Conservation (phyloP, 1,140 invertebrate genomes). For the Anoplophora glabripennis region DNA sequence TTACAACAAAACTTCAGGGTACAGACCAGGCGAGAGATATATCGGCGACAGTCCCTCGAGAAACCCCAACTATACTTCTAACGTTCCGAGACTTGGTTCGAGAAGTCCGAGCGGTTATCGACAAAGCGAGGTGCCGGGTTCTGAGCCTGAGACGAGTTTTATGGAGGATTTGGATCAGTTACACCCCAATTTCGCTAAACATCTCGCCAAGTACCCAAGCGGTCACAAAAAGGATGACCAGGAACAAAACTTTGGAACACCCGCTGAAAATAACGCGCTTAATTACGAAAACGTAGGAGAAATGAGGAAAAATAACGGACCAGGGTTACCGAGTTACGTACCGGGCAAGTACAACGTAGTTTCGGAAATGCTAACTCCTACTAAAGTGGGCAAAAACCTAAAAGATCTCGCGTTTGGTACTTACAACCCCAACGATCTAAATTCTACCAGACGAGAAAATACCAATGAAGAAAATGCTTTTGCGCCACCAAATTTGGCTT, state of each 20-base stretch:
- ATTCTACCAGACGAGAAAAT: background rate
- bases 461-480: too few species aligned
- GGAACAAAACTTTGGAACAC: too few species aligned
- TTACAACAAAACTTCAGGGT: slow-evolving; percentile 7
- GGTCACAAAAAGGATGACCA: too few species aligned
- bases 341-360: slow-evolving; percentile 17
- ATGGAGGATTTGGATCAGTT: too few species aligned
- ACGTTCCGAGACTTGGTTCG: background rate
- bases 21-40: background rate
- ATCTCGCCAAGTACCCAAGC: too few species aligned
- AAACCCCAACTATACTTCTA: background rate
- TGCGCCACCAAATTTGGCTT: too few species aligned
- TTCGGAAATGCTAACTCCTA: slow-evolving; percentile 24
- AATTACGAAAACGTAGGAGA: slow-evolving; percentile 2
- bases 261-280: too few species aligned
- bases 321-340: slow-evolving; percentile 15
- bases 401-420: slow-evolving; percentile 35
- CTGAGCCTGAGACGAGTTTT: too few species aligned
- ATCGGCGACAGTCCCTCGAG: background rate
- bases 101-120: too few species aligned
- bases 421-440: slow-evolving; percentile 21
- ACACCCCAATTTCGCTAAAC: too few species aligned
- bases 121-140: too few species aligned
- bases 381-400: slow-evolving; percentile 24
- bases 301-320: background rate